phyloP scores from a whole-genome alignment of 2,113 vertebrate genomes.

The Cyphomyrus discorhynchus region DNA sequence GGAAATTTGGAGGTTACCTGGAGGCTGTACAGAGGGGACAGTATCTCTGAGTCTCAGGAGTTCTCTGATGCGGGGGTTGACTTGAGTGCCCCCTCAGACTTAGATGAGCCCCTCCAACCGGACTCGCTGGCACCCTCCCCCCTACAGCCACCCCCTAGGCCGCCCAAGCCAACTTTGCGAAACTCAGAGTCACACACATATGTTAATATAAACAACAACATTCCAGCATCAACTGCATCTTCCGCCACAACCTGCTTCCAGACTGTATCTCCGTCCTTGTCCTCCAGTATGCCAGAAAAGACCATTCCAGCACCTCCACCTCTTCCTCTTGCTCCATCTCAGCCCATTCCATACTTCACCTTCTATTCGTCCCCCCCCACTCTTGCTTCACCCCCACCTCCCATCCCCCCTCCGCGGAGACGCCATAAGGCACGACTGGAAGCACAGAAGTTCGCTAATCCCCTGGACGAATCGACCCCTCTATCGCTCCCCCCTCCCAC shows the following conservation, averaged over 20 bases:
- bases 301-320: constrained; percentile 27
- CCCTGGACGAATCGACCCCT: constrained; percentile 52
- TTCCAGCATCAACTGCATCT: constrained; percentile 18
- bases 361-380: constrained; percentile 50
- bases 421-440: constrained; percentile 66
- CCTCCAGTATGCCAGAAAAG: constrained; percentile 36
- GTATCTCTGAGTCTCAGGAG: constrained; percentile 57
- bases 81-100: constrained; percentile 61
- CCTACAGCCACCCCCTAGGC: constrained; percentile 52
- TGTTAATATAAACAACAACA: constrained; percentile 57
- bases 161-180: constrained; percentile 63
- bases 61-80: constrained; percentile 67
- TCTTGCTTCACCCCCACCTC: constrained; percentile 50
- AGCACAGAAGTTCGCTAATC: constrained; percentile 56
- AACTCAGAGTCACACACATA: constrained; percentile 62
- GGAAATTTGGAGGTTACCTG: constrained; percentile 56
- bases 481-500: constrained; percentile 58
- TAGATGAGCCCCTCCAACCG: constrained; percentile 54
- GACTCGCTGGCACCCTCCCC: constrained; percentile 61
- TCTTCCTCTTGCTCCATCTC: constrained; percentile 33
- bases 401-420: constrained; percentile 62
- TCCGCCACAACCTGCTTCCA: constrained; percentile 40
- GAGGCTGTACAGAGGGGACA: constrained; percentile 56
- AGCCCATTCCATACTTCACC: constrained; percentile 48
- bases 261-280: constrained; percentile 49